A percentile compares a stretch with the other conserved stretches of the same genome.
Evolutionary conservation across 1,140 invertebrate genomes (phyloP).

Genomic region (Micrasema longulum): DNA sequence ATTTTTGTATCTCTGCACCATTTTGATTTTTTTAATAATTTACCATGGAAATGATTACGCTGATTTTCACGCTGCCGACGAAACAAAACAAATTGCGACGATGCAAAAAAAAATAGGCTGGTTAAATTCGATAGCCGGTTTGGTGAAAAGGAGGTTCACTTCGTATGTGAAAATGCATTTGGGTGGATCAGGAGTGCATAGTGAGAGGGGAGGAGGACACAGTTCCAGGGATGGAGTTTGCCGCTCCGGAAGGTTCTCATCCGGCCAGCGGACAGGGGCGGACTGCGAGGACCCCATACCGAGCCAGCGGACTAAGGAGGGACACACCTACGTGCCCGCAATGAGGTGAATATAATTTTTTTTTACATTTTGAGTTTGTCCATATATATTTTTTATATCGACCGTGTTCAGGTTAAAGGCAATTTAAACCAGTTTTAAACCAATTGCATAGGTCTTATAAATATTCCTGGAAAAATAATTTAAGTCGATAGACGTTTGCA

Average conservation of each 20-base stretch:
- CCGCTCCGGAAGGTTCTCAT: conserved; percentile 7
- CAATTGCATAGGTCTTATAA: too few relatives aligned
- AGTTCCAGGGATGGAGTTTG: not conserved
- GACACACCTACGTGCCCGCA: conserved; percentile 40
- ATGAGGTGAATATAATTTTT: conserved; percentile 44
- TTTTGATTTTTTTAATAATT: conserved; percentile 10
- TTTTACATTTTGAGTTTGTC: conserved; percentile 8
- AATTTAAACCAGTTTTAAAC: too few relatives aligned
- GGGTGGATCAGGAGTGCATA: conserved; percentile 46
- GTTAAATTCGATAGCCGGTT: conserved; percentile 73
- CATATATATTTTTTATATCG: too few relatives aligned
- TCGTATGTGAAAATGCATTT: conserved; percentile 82
- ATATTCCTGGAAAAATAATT: too few relatives aligned
- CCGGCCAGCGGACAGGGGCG: conserved; percentile 37
- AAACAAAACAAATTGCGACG: conserved; percentile 48
- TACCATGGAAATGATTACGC: not conserved
- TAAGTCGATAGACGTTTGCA: too few relatives aligned
- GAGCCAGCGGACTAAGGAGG: conserved; percentile 50
- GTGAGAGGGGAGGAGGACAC: conserved; percentile 8
- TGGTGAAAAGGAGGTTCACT: conserved; percentile 77
- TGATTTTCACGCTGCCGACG: conserved; percentile 33
- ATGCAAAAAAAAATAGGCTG: conserved; percentile 64
- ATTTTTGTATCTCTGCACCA: conserved; percentile 11
- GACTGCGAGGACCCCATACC: conserved; percentile 34
- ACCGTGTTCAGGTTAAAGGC: too few relatives aligned